Evolutionary conservation across 2,797 vertebrate species (phyloP), one percentile per base, ranked within the genome.

Genomic region (Dicrostonyx torquatus): DNA sequence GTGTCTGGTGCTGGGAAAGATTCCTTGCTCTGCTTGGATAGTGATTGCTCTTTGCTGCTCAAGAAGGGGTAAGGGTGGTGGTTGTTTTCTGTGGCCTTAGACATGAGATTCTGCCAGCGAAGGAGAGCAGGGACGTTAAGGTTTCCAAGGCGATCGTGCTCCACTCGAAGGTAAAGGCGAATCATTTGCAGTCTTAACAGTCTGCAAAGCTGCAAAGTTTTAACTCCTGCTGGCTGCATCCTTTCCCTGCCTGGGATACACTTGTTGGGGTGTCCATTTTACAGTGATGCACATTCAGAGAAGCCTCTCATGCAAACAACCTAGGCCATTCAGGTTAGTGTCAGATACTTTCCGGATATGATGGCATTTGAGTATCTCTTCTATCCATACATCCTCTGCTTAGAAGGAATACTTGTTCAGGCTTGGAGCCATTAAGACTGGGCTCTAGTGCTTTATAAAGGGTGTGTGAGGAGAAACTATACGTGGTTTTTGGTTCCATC

Each of bases 161-260:
- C 37, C n/a, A 50, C 64, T 64, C n/a, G 53, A 86, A 50, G 85
- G 68, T 76, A 64, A 66, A 70, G 55, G 58, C 4, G 2, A 83
- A 75, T 86, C 82, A 6, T 77, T 94, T 70, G 87, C 87, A 90
- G 68, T 24, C 88, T 55, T 64, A 70, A 48, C 90, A 34, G 50
- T 94, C 82, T 78, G 91, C 87, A 26, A 94, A 96, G 96, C 82
- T 78, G 91, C 87, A 26, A 94, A 96, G 96, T 96, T 95, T 91
- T 73, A 58, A 14, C 20, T 43, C 66, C 60, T 53, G 2, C n/a
- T 24, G 79, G 24, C 37, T 68, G 45, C 43, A 26, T 86, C 64
- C 55, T 37, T n/a, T 31, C 31, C 18, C 37, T 58, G 15, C 64
- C 40, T 76, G 50, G 22, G 31, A 68, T 87, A 86, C 72, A 70